Evolutionary conservation across 2,113 vertebrate genomes (phyloP), one percentile per base, ranked within the genome.

Genomic region (Pangasianodon hypophthalmus): DNA sequence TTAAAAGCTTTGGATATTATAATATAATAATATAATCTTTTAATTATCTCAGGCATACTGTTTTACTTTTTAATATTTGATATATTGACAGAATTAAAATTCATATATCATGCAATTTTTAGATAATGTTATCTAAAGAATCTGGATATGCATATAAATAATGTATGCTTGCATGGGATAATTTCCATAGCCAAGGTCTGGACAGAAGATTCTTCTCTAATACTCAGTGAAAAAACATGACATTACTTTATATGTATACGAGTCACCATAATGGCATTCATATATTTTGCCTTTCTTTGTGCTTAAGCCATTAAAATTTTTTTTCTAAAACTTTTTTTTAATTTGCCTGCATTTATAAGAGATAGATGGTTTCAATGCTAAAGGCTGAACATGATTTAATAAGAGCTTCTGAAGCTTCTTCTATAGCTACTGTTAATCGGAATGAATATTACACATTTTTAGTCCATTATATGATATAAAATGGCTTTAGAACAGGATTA

Each of bases 331-430:
- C 9, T 1, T 77, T 1, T 77, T 48, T 81, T 32, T 81, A 6
- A 80, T n/a, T 80, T 56, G 26, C 29, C 6, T 54, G 48, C 48
- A 54, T 54, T 41, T 52, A 54, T 81, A 80, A 52, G 32, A 32
- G 29, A 81, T n/a, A 54, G 16, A 52, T 54, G 29, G 18, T 54
- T 32, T 54, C 29, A 19, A 50, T 81, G 50, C n/a, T 32, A 19
- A 52, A 82, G 19, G 48, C 14, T 82, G 79, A 32, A 19, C 18
- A 54, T 81, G 79, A 54, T 82, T 82, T 82, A 32, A 82, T 82
- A 54, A 82, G 79, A 32, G 29, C 48, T n/a, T 52, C 5, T 81
- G 2, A 79, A 81, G 29, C 29, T 82, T 54, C 29, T 32, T 54
- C 29, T 54, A 16, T 6, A 54, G 79, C 50, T 54, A 54, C 79